phyloP scores from a whole-genome alignment of 2,113 vertebrate genomes.

The Aegithalos caudatus region DNA sequence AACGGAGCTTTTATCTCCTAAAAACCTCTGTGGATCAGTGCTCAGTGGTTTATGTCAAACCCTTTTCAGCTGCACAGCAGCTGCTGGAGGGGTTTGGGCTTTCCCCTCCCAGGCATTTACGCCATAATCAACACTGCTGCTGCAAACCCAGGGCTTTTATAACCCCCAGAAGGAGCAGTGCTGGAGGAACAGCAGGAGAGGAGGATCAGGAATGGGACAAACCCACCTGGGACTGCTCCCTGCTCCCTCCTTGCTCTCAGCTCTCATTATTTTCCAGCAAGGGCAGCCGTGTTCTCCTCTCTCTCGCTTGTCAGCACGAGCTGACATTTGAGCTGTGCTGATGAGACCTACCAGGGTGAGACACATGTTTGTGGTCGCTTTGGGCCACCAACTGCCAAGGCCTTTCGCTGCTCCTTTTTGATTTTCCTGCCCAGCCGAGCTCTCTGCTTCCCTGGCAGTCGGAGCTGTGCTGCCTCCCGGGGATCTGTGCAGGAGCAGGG shows the following conservation, averaged over 20 bases:
- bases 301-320: constrained; percentile 1
- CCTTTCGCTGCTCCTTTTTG: constrained; percentile 9
- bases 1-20: background rate
- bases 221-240: background rate
- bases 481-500: background rate
- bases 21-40: background rate
- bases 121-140: background rate
- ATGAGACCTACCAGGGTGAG: constrained; percentile 39
- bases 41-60: background rate
- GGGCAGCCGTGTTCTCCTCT: background rate
- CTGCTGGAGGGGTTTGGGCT: background rate
- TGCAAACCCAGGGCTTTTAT: background rate
- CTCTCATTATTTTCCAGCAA: background rate
- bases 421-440: background rate
- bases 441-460: background rate
- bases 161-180: background rate
- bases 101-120: background rate
- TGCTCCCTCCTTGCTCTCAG: background rate
- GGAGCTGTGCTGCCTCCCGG: background rate
- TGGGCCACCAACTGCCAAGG: constrained; percentile 31
- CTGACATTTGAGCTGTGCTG: constrained; percentile 23
- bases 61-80: background rate
- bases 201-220: background rate
- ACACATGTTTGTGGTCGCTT: constrained; percentile 52
- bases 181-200: background rate